Percentiles rank a stretch among this genome's conserved stretches.
These are phyloP conservation scores for Drosophila koepferae DNA, from an alignment of 2,888 invertebrate genomes.

Conservation along the genomic window DNA sequence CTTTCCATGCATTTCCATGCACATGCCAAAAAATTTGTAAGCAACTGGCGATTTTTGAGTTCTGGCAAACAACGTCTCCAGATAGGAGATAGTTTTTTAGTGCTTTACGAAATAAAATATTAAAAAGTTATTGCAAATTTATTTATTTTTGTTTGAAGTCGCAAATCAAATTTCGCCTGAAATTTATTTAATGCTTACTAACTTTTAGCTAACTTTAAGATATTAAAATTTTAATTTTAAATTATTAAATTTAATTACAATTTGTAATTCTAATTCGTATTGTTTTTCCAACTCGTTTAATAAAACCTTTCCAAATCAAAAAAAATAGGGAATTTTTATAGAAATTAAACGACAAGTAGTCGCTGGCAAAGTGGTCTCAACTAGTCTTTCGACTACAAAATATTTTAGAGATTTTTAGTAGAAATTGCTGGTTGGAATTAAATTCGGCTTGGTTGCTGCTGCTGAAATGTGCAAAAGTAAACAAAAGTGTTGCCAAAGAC, in stretches of 20 bases:
- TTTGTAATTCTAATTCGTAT: too few relatives aligned
- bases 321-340: not conserved
- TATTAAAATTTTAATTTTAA: too few relatives aligned
- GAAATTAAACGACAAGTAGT: not conserved
- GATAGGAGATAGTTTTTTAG: too few relatives aligned
- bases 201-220: not conserved
- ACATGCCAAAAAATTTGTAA: slow-evolving; percentile 61
- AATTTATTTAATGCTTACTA: not conserved
- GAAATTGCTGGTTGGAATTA: slow-evolving; percentile 32
- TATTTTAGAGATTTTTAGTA: not conserved
- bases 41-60: not conserved
- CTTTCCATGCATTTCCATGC: slow-evolving; percentile 39
- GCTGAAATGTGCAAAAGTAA: slow-evolving; percentile 77
- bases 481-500: slow-evolving; percentile 77
- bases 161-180: too few relatives aligned
- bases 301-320: too few relatives aligned
- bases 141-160: too few relatives aligned
- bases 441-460: slow-evolving; percentile 19
- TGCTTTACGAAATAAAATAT: too few relatives aligned
- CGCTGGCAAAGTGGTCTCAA: not conserved
- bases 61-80: slow-evolving; percentile 1
- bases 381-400: not conserved
- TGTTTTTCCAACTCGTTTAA: too few relatives aligned
- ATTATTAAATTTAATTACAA: too few relatives aligned
- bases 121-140: too few relatives aligned